These are phyloP conservation scores for Megaustenia siamemsis DNA, from an alignment of 2,888 invertebrate genomes.

Conservation along the genomic window DNA sequence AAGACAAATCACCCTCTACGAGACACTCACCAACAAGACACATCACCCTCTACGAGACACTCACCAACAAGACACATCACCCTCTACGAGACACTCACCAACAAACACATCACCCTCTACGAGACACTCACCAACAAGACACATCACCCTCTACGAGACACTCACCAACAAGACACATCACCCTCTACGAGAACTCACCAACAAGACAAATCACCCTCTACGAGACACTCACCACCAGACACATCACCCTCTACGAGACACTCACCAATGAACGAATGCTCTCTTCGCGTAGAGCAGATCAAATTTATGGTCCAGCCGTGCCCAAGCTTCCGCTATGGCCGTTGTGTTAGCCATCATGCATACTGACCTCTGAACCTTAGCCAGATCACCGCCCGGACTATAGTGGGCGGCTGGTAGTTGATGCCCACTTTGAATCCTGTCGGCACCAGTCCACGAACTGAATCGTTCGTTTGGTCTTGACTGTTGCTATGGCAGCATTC, in stretches of 20 bases:
- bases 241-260: background rate
- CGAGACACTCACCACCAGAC: too few species aligned
- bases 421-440: constrained; percentile 84
- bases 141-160: too few species aligned
- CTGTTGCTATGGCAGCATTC: constrained; percentile 75
- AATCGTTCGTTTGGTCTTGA: constrained; percentile 75
- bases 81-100: too few species aligned
- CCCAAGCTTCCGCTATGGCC: constrained; percentile 46
- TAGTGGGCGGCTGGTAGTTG: constrained; percentile 86
- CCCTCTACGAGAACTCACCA: too few species aligned
- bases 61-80: too few species aligned
- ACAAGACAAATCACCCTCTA: too few species aligned
- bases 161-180: too few species aligned
- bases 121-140: too few species aligned
- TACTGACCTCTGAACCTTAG: constrained; percentile 44
- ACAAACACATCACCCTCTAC: too few species aligned
- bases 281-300: constrained; percentile 48
- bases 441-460: constrained; percentile 75
- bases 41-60: too few species aligned
- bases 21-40: too few species aligned
- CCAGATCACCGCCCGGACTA: constrained; percentile 48
- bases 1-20: too few species aligned
- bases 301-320: constrained; percentile 44
- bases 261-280: constrained; percentile 47
- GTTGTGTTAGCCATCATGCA: constrained; percentile 48